Base-by-base conservation (phyloP, 1,140 invertebrate species). In the Aethina tumida region DNA sequence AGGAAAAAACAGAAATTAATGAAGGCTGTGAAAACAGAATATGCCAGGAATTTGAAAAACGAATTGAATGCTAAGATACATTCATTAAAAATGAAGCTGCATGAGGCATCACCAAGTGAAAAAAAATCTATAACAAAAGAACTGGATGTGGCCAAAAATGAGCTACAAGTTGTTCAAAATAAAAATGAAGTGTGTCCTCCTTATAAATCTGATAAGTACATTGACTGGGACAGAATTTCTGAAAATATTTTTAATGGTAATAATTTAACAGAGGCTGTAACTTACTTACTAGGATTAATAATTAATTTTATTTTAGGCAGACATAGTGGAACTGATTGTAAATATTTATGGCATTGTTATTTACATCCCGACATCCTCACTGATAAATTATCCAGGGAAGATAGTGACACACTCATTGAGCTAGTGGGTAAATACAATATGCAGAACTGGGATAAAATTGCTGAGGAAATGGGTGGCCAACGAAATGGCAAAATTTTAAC, bases 361-460 rank as follows among this genome's bases (percentile, higher is more conserved):
- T 49, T 81, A 33, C 72, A 78, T 51, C 80, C 79, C 0, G 50
- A 64, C 5, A 67, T 82, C 9, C 81, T 74, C 35, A 80, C 76
- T 42, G 54, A 44, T 3, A 57, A 58, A 15, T 84, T 79, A 78
- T 65, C 57, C 1, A 50, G 52, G 13, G 49, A 57, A n/a, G 80
- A 83, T 56, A 71, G 75, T 50, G 47, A 49, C 0, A 41, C 51
- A 14, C 46, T 83, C 22, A 52, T 68, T 31, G 42, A 52, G 32
- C 55, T 73, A 10, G 73, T 60, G 0, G 53, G 55, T 30, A 50
- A 58, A 15, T 46, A 72, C 42, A 60, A 71, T 0, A 56, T 49
- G 43, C 69, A 79, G 52, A 62, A 81, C 49, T 84, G 80, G 81
- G 67, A 74, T 28, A 25, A 35, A 1, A 79, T 83, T 45, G 73